Conservation (phyloP, 2,797 vertebrate genomes). For the Lepus oiostolus region DNA sequence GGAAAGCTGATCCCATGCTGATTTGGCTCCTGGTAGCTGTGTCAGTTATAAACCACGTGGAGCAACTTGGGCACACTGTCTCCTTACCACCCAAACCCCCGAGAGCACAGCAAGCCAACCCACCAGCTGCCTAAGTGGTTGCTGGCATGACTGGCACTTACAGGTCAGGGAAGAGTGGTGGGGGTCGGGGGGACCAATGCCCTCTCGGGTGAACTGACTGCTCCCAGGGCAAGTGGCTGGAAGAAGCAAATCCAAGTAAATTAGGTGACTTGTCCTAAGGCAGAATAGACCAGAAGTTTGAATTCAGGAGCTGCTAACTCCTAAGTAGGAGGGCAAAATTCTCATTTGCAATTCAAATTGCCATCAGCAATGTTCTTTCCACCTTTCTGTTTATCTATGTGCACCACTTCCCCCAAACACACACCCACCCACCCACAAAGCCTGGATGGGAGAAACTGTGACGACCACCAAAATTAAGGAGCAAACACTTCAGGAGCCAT, state of each 20-base stretch:
- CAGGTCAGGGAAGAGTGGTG: background rate
- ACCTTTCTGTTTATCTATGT: background rate
- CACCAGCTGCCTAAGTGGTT: background rate
- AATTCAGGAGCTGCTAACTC: constrained; percentile 14
- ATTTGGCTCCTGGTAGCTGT: background rate
- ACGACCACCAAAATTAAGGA: background rate
- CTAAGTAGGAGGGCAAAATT: background rate
- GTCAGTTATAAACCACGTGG: background rate
- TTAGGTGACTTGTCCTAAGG: background rate
- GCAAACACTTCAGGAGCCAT: background rate
- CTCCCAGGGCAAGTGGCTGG: background rate
- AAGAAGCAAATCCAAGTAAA: background rate
- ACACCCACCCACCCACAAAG: background rate
- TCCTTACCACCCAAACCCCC: background rate
- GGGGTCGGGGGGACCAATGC: background rate
- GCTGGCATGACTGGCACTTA: background rate
- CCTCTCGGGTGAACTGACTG: background rate
- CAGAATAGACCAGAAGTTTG: background rate
- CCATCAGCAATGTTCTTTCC: background rate
- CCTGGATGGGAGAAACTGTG: background rate
- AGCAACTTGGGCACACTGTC: background rate
- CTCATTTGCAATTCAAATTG: constrained; percentile 9
- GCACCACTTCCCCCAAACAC: too few species aligned
- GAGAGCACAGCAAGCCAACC: background rate
- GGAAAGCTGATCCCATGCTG: background rate